These are phyloP conservation scores for Syngnathus rostellatus DNA, from an alignment of 2,797 vertebrate genomes.

Conservation along the genomic window DNA sequence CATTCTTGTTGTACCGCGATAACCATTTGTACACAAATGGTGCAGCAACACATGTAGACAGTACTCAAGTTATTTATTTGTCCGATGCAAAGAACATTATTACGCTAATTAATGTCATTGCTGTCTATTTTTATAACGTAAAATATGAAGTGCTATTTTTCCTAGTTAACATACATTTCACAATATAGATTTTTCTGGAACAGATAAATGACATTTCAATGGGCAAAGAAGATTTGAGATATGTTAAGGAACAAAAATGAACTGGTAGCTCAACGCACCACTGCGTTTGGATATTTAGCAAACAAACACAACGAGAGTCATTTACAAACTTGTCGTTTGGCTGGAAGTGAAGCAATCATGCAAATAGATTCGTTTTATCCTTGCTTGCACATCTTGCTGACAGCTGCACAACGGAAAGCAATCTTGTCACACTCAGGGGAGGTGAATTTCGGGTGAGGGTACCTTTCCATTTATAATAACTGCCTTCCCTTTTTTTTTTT, in stretches of 20 bases:
- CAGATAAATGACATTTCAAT: not conserved
- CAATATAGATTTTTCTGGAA: not conserved
- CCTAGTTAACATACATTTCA: too few species aligned
- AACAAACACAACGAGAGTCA: too few species aligned
- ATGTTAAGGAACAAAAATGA: too few species aligned
- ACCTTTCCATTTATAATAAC: not conserved
- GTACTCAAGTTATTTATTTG: too few species aligned
- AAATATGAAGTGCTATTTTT: too few species aligned
- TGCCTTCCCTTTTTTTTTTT: not conserved
- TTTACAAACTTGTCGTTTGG: not conserved
- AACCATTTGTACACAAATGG: not conserved
- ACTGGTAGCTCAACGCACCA: not conserved
- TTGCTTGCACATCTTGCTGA: not conserved
- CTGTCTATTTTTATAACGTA: too few species aligned
- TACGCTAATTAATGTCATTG: too few species aligned
- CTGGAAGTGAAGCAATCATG: not conserved
- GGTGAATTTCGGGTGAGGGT: not conserved
- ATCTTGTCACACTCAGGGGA: not conserved
- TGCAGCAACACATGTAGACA: too few species aligned
- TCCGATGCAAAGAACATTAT: too few species aligned
- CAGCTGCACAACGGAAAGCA: not conserved
- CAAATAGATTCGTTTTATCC: not conserved
- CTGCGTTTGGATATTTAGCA: not conserved
- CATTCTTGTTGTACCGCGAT: not conserved
- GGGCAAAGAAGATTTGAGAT: not conserved